Conservation (phyloP, 1,140 invertebrate genomes). For the Drosophila takahashii region DNA sequence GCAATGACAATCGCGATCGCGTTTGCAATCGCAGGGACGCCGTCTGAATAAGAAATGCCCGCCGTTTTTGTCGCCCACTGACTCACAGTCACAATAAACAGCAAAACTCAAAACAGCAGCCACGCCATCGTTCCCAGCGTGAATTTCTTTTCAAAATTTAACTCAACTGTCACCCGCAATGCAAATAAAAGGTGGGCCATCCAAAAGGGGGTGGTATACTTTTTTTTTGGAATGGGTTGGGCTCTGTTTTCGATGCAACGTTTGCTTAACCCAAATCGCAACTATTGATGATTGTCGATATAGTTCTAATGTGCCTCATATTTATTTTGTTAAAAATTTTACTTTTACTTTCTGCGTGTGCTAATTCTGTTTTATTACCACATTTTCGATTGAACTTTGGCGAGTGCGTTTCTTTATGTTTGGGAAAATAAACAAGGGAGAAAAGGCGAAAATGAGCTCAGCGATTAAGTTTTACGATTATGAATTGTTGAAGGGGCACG, state of each 20-base stretch:
- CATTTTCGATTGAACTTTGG: conserved; percentile 69
- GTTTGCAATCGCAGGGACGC: conserved; percentile 61
- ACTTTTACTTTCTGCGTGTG: conserved; percentile 54
- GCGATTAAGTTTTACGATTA: conserved; percentile 71
- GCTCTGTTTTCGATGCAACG: conserved; percentile 23
- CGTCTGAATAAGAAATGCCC: conserved; percentile 70
- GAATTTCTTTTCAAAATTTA: conserved; percentile 77
- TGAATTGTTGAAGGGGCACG: conserved; percentile 59
- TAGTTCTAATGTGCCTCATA: conserved; percentile 50
- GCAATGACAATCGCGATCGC: conserved; percentile 63
- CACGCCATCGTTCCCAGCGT: conserved; percentile 48
- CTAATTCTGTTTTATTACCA: conserved; percentile 68
- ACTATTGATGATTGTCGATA: conserved; percentile 50
- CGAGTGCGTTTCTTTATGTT: conserved; percentile 57
- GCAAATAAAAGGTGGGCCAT: conserved; percentile 73
- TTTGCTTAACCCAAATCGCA: conserved; percentile 64
- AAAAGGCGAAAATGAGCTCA: conserved; percentile 39
- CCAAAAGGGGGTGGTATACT: neutral
- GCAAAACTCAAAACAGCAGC: conserved; percentile 28
- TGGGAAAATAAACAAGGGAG: conserved; percentile 66
- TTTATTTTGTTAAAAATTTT: conserved; percentile 69
- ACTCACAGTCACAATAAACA: conserved; percentile 48
- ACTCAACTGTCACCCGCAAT: conserved; percentile 50
- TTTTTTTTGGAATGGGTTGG: conserved; percentile 5
- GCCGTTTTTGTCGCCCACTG: conserved; percentile 27